Percentiles rank a stretch among this genome's conserved stretches.
Evolutionary conservation across 2,113 vertebrate species (phyloP).

Genomic region (Tamias sibiricus): DNA sequence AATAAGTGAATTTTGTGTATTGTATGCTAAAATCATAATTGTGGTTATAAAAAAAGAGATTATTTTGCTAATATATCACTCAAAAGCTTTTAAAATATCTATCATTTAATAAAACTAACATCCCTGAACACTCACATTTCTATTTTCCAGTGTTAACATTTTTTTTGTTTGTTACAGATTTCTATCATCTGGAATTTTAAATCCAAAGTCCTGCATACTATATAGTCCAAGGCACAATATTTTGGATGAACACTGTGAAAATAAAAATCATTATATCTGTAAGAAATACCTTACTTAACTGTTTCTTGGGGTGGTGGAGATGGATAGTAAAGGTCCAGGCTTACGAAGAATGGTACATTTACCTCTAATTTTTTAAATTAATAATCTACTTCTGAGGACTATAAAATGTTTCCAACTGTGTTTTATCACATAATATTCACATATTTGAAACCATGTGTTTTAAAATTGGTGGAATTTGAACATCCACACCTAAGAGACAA

Average conservation of each 20-base stretch:
- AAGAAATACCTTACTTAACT: not conserved
- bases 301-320: not conserved
- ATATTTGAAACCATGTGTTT: not conserved
- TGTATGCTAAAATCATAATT: not conserved
- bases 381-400: not conserved
- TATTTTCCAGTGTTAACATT: not conserved
- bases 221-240: fast-evolving
- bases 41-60: not conserved
- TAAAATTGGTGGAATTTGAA: not conserved
- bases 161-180: slow-evolving; percentile 65
- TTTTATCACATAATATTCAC: not conserved
- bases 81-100: not conserved
- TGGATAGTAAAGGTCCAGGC: not conserved
- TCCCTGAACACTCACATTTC: not conserved
- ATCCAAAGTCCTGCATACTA: fast-evolving
- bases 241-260: fast-evolving
- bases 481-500: not conserved
- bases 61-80: not conserved
- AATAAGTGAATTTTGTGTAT: not conserved
- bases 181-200: fast-evolving
- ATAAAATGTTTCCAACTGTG: not conserved
- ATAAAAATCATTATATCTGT: not conserved
- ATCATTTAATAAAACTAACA: not conserved
- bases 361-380: not conserved
- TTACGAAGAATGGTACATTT: not conserved